Conservation (phyloP, 2,888 invertebrate genomes). For the Cataglyphis rosenhaueri region DNA sequence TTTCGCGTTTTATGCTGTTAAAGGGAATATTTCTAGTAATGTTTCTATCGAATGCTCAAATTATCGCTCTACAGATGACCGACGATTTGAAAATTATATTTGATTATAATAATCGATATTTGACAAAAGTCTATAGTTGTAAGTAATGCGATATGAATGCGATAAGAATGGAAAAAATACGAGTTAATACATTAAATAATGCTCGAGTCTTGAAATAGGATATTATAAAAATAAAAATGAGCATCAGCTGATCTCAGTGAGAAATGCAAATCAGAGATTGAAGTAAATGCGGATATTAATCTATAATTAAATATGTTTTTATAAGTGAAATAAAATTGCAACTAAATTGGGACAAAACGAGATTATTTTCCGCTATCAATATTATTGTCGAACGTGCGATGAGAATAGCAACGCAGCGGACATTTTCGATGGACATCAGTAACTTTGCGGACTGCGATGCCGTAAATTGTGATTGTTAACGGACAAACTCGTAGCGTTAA, state of each 20-base stretch:
- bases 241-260: no score
- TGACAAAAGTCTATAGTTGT: not conserved
- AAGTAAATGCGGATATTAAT: constrained; percentile 22
- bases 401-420: not conserved
- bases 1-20: constrained; percentile 26
- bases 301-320: constrained; percentile 28
- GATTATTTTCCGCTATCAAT: constrained; percentile 26
- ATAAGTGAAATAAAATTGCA: constrained; percentile 27
- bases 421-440: constrained; percentile 35
- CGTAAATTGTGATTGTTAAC: constrained; percentile 38
- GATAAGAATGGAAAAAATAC: not conserved
- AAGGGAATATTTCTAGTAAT: constrained; percentile 19
- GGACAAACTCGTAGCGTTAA: constrained; percentile 39
- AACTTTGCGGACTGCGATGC: constrained; percentile 17
- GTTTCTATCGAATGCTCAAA: not conserved
- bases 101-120: not conserved
- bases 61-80: not conserved
- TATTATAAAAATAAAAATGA: not conserved
- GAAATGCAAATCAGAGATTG: constrained; percentile 17
- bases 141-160: constrained; percentile 1
- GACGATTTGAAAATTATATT: constrained; percentile 1
- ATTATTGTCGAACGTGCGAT: not conserved
- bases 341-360: constrained; percentile 18
- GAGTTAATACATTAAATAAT: not conserved
- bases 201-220: constrained; percentile 12